These are phyloP conservation scores for Lucilia sericata DNA, from an alignment of 1,140 invertebrate species.

Conservation along the genomic window DNA sequence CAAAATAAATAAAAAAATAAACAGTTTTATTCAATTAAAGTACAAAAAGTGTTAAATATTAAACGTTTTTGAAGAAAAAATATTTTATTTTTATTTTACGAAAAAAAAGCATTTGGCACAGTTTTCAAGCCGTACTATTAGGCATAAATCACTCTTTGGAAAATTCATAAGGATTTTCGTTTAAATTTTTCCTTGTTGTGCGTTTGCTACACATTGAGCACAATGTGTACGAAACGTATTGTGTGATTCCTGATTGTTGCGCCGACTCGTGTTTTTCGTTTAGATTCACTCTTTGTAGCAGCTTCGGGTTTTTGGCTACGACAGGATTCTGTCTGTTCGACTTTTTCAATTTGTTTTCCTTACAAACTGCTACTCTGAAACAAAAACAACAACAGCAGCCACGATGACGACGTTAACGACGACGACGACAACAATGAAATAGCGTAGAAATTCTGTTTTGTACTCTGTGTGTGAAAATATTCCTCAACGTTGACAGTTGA, in stretches of 20 bases:
- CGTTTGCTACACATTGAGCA: no score
- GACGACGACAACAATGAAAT: neutral
- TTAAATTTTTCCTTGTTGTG: no score
- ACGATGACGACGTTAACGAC: neutral
- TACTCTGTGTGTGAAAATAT: conserved; percentile 44
- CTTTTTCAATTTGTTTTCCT: neutral
- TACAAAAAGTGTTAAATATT: neutral
- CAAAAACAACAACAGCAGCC: neutral
- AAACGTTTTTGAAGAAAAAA: neutral
- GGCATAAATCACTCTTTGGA: neutral
- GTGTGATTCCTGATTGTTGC: neutral
- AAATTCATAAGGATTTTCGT: neutral
- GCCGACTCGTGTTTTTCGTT: neutral
- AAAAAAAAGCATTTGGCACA: neutral
- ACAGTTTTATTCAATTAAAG: neutral
- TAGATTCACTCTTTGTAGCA: neutral
- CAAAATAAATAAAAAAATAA: neutral
- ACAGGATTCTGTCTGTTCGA: conserved; percentile 23
- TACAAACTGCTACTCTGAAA: neutral
- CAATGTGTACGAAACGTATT: neutral
- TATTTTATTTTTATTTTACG: neutral
- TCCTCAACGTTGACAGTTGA: conserved; percentile 56
- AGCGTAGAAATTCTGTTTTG: conserved; percentile 27
- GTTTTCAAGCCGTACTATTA: neutral
- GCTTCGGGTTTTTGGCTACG: conserved; percentile 17